Conservation (phyloP, 1,140 invertebrate species). For the Thereuonema tuberculata region DNA sequence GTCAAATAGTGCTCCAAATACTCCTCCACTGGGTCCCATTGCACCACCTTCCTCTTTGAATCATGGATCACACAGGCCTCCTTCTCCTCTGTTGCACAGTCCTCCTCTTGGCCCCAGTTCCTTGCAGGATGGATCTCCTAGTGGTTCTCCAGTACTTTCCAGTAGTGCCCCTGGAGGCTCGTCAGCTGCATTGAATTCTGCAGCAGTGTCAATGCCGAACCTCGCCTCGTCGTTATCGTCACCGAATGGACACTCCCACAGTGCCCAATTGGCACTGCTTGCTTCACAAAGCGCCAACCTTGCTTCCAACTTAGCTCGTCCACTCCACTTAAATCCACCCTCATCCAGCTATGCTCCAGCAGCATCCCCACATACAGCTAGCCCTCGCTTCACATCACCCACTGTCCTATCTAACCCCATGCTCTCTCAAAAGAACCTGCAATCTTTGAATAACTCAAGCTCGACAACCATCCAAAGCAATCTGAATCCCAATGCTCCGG, state of each 20-base stretch:
- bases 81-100: neutral
- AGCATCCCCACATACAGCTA: constrained; percentile 5
- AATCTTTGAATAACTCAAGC: constrained; percentile 25
- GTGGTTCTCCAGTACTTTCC: constrained; percentile 1
- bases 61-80: constrained; percentile 7
- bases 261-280: neutral
- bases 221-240: neutral
- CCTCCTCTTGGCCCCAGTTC: neutral
- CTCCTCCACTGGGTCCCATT: constrained; percentile 18
- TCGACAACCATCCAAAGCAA: constrained; percentile 43
- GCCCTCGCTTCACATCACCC: constrained; percentile 7
- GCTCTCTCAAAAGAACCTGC: constrained; percentile 16
- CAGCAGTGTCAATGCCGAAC: neutral
- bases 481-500: constrained; percentile 73
- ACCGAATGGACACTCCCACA: neutral
- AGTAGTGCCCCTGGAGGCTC: neutral
- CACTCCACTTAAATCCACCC: constrained; percentile 46
- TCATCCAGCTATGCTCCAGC: constrained; percentile 19
- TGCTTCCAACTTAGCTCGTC: neutral
- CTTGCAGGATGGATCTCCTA: neutral
- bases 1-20: constrained; percentile 19
- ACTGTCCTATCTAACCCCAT: constrained; percentile 13
- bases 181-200: neutral
- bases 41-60: constrained; percentile 5
- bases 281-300: neutral